A percentile compares a stretch with the other conserved stretches of the same genome.
Evolutionary conservation across 2,888 invertebrate genomes (phyloP).

Genomic region (Zaprionus lineosus): DNA sequence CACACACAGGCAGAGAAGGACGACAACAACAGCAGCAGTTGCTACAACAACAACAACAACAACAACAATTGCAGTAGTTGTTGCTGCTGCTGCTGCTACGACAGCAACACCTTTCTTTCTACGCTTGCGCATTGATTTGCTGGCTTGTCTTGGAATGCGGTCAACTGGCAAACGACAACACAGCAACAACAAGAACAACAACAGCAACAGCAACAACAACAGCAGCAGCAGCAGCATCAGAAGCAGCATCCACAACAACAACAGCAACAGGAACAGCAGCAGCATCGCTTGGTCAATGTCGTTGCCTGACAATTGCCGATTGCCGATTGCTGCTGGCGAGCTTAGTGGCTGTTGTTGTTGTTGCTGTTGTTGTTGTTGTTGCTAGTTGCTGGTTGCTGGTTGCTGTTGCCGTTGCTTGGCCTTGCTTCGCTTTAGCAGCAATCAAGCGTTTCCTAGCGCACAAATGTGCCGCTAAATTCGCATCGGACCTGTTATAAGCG

Average conservation of each 20-base stretch:
- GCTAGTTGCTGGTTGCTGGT: slow-evolving; percentile 19
- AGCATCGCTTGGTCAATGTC: slow-evolving; percentile 64
- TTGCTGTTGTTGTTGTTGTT: slow-evolving; percentile 16
- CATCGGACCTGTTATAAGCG: slow-evolving; percentile 68
- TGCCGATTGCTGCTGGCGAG: slow-evolving; percentile 5
- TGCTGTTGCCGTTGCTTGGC: slow-evolving; percentile 74
- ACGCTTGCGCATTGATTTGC: slow-evolving; percentile 69
- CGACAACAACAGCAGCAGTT: slow-evolving; percentile 17
- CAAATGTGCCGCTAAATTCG: slow-evolving; percentile 69
- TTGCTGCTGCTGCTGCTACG: slow-evolving; percentile 11
- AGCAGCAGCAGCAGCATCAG: slow-evolving; percentile 24
- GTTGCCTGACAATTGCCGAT: slow-evolving; percentile 30
- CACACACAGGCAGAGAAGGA: slow-evolving; percentile 47
- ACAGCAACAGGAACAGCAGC: slow-evolving; percentile 30
- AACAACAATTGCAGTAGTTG: slow-evolving; percentile 21
- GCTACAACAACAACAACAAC: slow-evolving; percentile 51
- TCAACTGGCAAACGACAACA: slow-evolving; percentile 52
- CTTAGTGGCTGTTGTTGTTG: slow-evolving; percentile 24
- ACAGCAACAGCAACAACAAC: slow-evolving; percentile 10
- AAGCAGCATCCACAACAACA: slow-evolving; percentile 26
- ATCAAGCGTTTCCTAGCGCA: slow-evolving; percentile 70
- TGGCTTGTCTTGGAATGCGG: slow-evolving; percentile 64
- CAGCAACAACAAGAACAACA: slow-evolving; percentile 14
- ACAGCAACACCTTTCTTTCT: slow-evolving; percentile 59
- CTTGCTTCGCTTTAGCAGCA: slow-evolving; percentile 68